Conservation (phyloP, 2,797 vertebrate species). For the Botia almorhae region DNA sequence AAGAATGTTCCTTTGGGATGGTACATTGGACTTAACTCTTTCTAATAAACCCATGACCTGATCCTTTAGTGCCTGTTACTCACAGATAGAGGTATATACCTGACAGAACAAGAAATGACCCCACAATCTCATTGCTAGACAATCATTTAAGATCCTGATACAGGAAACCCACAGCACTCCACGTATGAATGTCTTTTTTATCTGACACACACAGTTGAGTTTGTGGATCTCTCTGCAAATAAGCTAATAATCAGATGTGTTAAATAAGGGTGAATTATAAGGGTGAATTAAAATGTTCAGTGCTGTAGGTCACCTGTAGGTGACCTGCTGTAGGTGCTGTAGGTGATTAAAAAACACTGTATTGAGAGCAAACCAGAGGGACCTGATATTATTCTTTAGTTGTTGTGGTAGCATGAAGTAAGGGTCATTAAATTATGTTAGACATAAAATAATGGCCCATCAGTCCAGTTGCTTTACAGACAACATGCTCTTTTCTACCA, state of each 20-base stretch:
- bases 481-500: slow-evolving; percentile 52
- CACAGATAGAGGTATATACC: slow-evolving; percentile 24
- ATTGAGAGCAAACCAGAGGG: slow-evolving; percentile 34
- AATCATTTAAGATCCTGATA: slow-evolving; percentile 11
- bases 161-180: no score
- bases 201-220: background rate
- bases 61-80: slow-evolving; percentile 31
- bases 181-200: no score
- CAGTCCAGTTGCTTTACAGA: slow-evolving; percentile 55
- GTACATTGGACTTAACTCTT: background rate
- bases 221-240: background rate
- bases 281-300: background rate
- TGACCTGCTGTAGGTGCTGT: no score
- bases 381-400: slow-evolving; percentile 45
- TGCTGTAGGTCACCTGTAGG: background rate
- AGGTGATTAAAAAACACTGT: background rate
- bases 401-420: slow-evolving; percentile 40
- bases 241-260: background rate
- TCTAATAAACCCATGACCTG: slow-evolving; percentile 15
- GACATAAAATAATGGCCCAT: slow-evolving; percentile 55
- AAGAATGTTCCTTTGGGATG: background rate
- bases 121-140: slow-evolving; percentile 40
- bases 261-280: background rate
- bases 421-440: slow-evolving; percentile 53
- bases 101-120: slow-evolving; percentile 42